A percentile compares a stretch with the other conserved stretches of the same genome.
Evolutionary conservation across 1,140 invertebrate species (phyloP).

Genomic region (Drosophila carrolli): DNA sequence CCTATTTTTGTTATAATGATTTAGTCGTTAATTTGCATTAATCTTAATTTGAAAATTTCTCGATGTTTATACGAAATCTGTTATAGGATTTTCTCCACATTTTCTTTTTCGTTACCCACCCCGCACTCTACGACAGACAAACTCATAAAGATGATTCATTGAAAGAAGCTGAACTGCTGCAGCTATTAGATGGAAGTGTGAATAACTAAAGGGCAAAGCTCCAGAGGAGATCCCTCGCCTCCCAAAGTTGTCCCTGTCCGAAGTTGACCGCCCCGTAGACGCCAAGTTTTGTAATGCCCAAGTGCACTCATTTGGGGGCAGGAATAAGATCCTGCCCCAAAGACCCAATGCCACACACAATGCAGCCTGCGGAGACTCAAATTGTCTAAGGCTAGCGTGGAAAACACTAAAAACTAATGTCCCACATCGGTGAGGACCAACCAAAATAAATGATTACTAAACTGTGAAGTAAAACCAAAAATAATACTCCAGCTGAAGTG

Average conservation of each 20-base stretch:
- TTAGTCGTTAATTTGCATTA: constrained; percentile 59
- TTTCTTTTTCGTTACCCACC: constrained; percentile 11
- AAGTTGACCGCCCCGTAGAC: constrained; percentile 28
- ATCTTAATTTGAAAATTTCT: constrained; percentile 56
- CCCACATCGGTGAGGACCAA: constrained; percentile 7
- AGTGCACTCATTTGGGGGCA: constrained; percentile 26
- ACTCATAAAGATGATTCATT: background rate
- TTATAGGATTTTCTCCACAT: constrained; percentile 69
- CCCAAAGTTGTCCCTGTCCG: constrained; percentile 7
- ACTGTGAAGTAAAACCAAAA: constrained; percentile 19
- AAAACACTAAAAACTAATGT: constrained; percentile 10
- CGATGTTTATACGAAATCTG: constrained; percentile 61
- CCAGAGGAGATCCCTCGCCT: background rate
- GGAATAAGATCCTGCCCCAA: constrained; percentile 14
- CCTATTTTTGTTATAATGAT: constrained; percentile 72
- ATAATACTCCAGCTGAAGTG: constrained; percentile 40
- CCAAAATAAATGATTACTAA: background rate
- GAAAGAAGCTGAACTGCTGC: constrained; percentile 23
- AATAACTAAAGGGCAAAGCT: constrained; percentile 10
- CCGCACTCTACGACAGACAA: constrained; percentile 33
- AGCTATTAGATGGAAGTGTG: constrained; percentile 26
- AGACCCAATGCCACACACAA: constrained; percentile 9
- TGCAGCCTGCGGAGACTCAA: constrained; percentile 78
- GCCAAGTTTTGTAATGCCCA: constrained; percentile 33
- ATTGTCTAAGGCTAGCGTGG: constrained; percentile 76